Evolutionary conservation across 2,797 vertebrate genomes (phyloP).

Genomic region (Pterois miles): DNA sequence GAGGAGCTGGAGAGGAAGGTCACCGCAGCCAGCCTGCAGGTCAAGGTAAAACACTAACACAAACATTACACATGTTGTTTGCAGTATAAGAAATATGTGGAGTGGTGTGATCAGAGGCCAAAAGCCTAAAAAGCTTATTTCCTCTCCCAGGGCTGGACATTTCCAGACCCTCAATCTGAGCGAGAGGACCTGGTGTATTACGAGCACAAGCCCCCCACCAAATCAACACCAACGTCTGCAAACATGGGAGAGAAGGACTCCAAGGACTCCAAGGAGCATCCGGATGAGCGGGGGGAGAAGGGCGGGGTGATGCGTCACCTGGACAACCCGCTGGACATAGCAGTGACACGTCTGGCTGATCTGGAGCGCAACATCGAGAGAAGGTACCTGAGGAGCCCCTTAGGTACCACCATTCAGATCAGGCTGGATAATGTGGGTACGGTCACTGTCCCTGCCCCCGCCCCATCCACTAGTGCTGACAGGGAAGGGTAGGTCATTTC

Average conservation of each 20-base stretch:
- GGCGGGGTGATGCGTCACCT: conserved; percentile 91
- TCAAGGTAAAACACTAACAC: conserved; percentile 87
- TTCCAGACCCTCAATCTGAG: conserved; percentile 95
- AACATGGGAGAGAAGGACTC: conserved; percentile 78
- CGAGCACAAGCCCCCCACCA: conserved; percentile 93
- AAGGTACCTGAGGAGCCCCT: conserved; percentile 99
- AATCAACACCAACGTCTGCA: conserved; percentile 76
- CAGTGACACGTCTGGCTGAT: conserved; percentile 98
- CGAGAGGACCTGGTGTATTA: conserved; percentile 98
- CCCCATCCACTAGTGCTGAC: conserved; percentile 99
- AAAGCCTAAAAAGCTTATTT: conserved; percentile 10
- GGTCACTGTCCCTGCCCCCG: conserved; percentile 99
- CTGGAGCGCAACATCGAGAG: conserved; percentile 99
- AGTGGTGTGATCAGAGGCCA: neutral
- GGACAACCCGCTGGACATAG: conserved; percentile 99
- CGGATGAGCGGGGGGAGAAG: conserved; percentile 86
- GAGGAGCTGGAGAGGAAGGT: conserved; percentile 98
- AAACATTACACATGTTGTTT: neutral
- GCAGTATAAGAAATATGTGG: neutral
- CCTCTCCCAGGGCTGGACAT: conserved; percentile 92
- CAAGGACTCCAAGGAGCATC: conserved; percentile 82
- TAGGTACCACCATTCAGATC: conserved; percentile 99
- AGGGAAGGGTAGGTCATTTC: conserved; percentile 99
- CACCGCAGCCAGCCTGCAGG: conserved; percentile 97
- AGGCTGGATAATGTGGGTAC: conserved; percentile 99